phyloP scores from a whole-genome alignment of 2,888 invertebrate genomes.

The Drosophila robusta region DNA sequence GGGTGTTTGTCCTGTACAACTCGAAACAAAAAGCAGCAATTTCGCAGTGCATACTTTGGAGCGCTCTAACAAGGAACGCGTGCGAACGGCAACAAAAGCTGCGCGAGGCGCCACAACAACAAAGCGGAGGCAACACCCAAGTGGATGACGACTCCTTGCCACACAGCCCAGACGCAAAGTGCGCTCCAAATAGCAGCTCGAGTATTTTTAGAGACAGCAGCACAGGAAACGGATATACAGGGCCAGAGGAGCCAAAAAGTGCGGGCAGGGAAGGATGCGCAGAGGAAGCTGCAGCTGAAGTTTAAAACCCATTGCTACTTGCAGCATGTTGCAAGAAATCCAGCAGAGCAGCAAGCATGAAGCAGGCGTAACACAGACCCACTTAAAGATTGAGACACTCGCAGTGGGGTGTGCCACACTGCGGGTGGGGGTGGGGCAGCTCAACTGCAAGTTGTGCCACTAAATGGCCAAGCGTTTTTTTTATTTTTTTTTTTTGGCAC shows the following conservation, averaged over 20 bases:
- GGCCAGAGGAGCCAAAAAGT: slow-evolving; percentile 2
- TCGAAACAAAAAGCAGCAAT: slow-evolving; percentile 55
- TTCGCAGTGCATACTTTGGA: slow-evolving; percentile 55
- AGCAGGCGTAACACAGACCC: slow-evolving; percentile 46
- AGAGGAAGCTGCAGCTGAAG: slow-evolving; percentile 29
- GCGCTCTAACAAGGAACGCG: slow-evolving; percentile 70
- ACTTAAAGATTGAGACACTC: slow-evolving; percentile 57
- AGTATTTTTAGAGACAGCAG: slow-evolving; percentile 66
- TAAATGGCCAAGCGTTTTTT: slow-evolving; percentile 50
- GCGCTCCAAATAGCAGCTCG: slow-evolving; percentile 67
- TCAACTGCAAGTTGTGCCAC: slow-evolving; percentile 5
- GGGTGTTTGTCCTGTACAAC: slow-evolving; percentile 4
- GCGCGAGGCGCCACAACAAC: slow-evolving; percentile 40
- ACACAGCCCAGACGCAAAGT: slow-evolving; percentile 30
- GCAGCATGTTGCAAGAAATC: slow-evolving; percentile 41
- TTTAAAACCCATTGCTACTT: slow-evolving; percentile 17
- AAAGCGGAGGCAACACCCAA: slow-evolving; percentile 40
- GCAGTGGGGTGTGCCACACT: background rate
- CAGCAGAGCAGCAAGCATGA: slow-evolving; percentile 26
- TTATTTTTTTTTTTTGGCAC: slow-evolving; percentile 60
- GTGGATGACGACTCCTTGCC: slow-evolving; percentile 24
- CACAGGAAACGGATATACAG: slow-evolving; percentile 56
- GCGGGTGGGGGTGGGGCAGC: background rate
- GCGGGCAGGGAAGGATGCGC: slow-evolving; percentile 7
- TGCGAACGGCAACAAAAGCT: slow-evolving; percentile 59